A percentile compares a stretch with the other conserved stretches of the same genome.
These are phyloP conservation scores for Narcine bancroftii DNA, from an alignment of 2,113 vertebrate species.

Conservation along the genomic window DNA sequence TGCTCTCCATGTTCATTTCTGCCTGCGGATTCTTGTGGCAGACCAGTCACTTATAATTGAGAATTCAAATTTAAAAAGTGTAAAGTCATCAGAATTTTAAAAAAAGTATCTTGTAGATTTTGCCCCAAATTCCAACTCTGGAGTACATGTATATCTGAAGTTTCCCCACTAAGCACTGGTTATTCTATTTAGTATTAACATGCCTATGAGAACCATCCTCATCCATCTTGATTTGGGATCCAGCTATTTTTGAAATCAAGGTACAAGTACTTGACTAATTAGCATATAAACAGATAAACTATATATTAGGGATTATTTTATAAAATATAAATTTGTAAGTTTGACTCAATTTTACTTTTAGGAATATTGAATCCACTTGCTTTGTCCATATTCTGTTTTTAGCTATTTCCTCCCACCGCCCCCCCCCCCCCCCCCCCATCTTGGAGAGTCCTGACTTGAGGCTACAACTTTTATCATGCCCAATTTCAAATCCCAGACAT, in stretches of 20 bases:
- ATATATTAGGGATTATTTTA: not conserved
- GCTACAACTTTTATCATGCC: not conserved
- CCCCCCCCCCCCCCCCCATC: too few species aligned
- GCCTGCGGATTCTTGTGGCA: too few species aligned
- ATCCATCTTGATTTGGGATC: not conserved
- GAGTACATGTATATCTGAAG: not conserved
- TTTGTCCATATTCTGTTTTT: not conserved
- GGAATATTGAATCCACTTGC: not conserved
- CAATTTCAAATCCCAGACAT: not conserved
- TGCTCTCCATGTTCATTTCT: not conserved
- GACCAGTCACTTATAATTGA: too few species aligned
- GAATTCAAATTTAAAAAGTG: too few species aligned
- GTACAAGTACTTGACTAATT: not conserved
- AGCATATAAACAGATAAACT: not conserved
- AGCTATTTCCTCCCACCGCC: too few species aligned
- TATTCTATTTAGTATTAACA: not conserved
- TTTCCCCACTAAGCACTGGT: not conserved
- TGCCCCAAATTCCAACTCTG: not conserved
- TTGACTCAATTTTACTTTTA: not conserved
- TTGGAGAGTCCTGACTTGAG: not conserved
- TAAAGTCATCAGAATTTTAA: too few species aligned
- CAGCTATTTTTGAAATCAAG: not conserved
- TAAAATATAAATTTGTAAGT: not conserved
- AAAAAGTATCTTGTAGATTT: not conserved
- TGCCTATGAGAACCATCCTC: not conserved